Conservation (phyloP, 92 coral and sea anemone genomes). For the Pocillopora grandis region DNA sequence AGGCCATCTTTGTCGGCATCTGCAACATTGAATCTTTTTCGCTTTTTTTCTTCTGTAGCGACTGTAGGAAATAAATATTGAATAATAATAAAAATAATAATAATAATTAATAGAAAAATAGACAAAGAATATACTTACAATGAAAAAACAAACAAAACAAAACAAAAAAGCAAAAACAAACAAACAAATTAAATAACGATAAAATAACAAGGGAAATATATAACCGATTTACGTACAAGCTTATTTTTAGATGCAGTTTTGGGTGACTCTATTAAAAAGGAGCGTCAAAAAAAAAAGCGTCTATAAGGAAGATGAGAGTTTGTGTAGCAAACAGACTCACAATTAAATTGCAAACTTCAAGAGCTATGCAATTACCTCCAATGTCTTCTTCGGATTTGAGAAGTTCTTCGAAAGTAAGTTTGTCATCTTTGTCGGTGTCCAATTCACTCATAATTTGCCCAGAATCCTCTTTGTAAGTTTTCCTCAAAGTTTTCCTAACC, state of each 20-base stretch:
- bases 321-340: neutral
- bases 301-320: too few species aligned
- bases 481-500: constrained; percentile 45
- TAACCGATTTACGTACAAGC: too few species aligned
- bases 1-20: constrained; percentile 62
- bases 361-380: neutral
- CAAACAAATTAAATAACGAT: too few species aligned
- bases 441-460: constrained; percentile 35
- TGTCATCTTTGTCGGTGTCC: constrained; percentile 71
- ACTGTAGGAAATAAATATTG: neutral
- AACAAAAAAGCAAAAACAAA: too few species aligned
- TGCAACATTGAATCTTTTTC: constrained; percentile 59
- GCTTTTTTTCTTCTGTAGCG: constrained; percentile 47
- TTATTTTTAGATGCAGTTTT: too few species aligned
- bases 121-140: too few species aligned
- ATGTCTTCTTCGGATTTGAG: neutral
- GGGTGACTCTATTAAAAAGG: too few species aligned
- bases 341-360: neutral
- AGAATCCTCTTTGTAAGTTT: constrained; percentile 24
- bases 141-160: too few species aligned
- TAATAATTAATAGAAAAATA: too few species aligned
- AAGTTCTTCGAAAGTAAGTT: constrained; percentile 64
- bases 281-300: too few species aligned
- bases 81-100: too few species aligned
- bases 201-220: too few species aligned